phyloP scores from a whole-genome alignment of 2,113 vertebrate species.

The Cercopithecus mona region DNA sequence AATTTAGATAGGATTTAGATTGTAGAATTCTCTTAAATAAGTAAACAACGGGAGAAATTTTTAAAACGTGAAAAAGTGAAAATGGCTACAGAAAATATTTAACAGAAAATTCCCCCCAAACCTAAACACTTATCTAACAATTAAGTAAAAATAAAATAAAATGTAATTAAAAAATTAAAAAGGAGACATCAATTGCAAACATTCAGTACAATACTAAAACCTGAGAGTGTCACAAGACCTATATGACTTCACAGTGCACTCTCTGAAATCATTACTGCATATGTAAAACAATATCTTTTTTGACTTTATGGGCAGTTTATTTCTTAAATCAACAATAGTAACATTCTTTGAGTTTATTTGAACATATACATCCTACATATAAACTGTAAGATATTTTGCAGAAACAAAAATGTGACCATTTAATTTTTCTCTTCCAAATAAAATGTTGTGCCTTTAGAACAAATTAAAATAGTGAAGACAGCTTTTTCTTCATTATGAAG shows the following conservation, averaged over 20 bases:
- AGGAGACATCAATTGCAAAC: not conserved
- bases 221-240: not conserved
- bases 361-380: not conserved
- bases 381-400: not conserved
- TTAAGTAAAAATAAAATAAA: not conserved
- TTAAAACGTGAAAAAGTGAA: not conserved
- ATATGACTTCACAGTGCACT: not conserved
- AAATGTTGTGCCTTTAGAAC: not conserved
- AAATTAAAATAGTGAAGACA: not conserved
- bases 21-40: not conserved
- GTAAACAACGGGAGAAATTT: not conserved
- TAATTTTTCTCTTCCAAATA: not conserved
- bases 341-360: not conserved
- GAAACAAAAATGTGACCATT: not conserved
- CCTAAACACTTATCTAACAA: not conserved
- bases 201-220: not conserved
- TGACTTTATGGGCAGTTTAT: not conserved
- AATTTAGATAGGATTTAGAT: not conserved
- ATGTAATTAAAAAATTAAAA: not conserved
- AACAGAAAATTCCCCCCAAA: not conserved
- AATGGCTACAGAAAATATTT: not conserved
- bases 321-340: constrained; percentile 18
- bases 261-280: not conserved
- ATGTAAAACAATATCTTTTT: not conserved
- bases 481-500: not conserved